These are phyloP conservation scores for Thomomys bottae DNA, from an alignment of 2,113 vertebrate genomes.

Conservation along the genomic window DNA sequence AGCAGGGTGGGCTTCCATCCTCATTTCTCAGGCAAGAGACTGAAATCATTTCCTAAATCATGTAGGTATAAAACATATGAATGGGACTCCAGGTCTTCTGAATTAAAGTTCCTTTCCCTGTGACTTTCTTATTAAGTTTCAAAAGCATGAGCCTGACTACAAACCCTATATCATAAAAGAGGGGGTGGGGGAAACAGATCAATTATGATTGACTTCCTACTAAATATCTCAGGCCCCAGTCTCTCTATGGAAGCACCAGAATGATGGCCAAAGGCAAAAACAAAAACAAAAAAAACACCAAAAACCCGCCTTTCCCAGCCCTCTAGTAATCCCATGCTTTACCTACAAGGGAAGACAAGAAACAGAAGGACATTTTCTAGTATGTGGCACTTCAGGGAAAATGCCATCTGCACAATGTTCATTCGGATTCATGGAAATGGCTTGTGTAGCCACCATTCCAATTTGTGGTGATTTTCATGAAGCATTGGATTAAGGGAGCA, in stretches of 20 bases:
- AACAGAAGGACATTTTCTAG: neutral
- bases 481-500: neutral
- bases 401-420: neutral
- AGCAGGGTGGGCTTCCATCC: no score
- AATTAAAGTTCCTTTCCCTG: neutral
- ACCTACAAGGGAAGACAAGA: neutral
- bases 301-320: neutral
- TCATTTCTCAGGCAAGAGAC: neutral
- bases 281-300: neutral
- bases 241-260: neutral
- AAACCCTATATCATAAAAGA: no score
- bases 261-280: neutral
- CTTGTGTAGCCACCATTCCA: neutral
- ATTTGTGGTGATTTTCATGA: neutral
- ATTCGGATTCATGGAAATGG: neutral
- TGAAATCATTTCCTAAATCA: neutral
- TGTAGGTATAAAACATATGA: neutral
- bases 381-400: neutral
- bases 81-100: neutral
- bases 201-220: neutral
- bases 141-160: neutral
- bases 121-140: neutral
- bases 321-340: accelerated
- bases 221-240: neutral
- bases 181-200: no score